These are phyloP conservation scores for Trypoxylon attenuatum DNA, from an alignment of 2,888 invertebrate species.

Conservation along the genomic window DNA sequence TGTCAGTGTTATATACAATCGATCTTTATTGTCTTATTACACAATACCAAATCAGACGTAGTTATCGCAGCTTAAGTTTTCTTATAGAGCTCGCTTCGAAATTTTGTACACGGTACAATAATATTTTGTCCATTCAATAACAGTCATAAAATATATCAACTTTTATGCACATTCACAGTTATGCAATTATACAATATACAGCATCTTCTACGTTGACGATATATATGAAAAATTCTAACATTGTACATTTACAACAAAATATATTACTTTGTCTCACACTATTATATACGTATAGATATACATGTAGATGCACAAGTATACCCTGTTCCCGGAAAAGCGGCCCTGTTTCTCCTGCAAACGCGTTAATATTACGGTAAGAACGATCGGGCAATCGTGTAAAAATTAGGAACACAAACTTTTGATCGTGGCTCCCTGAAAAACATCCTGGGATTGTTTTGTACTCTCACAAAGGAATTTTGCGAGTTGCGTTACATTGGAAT, in stretches of 20 bases:
- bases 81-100: background rate
- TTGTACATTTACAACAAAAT: conserved; percentile 53
- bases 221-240: conserved; percentile 28
- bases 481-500: no score
- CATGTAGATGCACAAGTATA: conserved; percentile 32
- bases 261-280: conserved; percentile 48
- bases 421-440: background rate
- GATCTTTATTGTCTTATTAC: conserved; percentile 34
- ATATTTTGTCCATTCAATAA: conserved; percentile 29
- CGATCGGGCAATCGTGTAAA: conserved; percentile 3
- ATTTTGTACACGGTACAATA: conserved; percentile 4
- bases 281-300: conserved; percentile 23
- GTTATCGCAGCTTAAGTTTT: background rate
- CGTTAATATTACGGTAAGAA: conserved; percentile 7
- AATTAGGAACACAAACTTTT: conserved; percentile 9
- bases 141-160: conserved; percentile 45
- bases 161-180: conserved; percentile 18
- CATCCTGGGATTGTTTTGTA: conserved; percentile 21
- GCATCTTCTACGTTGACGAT: conserved; percentile 19
- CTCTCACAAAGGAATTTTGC: conserved; percentile 20
- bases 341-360: conserved; percentile 8
- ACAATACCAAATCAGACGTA: conserved; percentile 12
- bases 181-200: conserved; percentile 30
- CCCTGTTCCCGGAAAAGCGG: conserved; percentile 36
- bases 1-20: conserved; percentile 16